Percentiles rank a stretch among this genome's conserved stretches.
Conservation (phyloP, 2,113 vertebrate species). For the cattle (Bos taurus) region ARS-UCD2.0 NC_037329.1:119658001-119658500, state of each 20-base stretch:
- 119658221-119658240: background rate
- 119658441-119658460: background rate
- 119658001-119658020: background rate
- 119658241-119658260: background rate
- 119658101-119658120: background rate
- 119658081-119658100: background rate
- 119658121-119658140: background rate
- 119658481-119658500: background rate
- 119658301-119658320: background rate
- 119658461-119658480: background rate
- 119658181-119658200: background rate
- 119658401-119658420: background rate
- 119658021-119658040: background rate
- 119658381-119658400: background rate
- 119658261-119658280: background rate
- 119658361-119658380: background rate
- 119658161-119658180: background rate
- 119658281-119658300: background rate
- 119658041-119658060: background rate
- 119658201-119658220: background rate
- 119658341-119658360: background rate
- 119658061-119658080: background rate
- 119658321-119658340: rapidly evolving
- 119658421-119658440: background rate
- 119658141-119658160: background rate